Conservation (phyloP, 1,140 invertebrate genomes). For the Ylistrum balloti region DNA sequence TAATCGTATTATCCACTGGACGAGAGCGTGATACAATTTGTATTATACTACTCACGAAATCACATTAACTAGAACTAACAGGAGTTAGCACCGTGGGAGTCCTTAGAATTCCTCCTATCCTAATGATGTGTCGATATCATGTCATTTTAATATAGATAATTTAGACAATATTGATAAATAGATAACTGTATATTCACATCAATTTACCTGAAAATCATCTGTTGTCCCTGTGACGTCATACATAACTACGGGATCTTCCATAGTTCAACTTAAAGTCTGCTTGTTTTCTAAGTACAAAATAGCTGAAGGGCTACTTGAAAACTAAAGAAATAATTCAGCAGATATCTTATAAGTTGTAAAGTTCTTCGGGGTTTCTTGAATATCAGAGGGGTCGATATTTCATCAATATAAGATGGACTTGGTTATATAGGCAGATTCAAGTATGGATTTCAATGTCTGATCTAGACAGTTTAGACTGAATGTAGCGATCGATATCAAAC, state of each 20-base stretch:
- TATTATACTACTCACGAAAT: background rate
- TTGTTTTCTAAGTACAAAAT: background rate
- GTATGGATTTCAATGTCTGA: background rate
- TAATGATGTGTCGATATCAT: too few species aligned
- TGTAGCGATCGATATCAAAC: background rate
- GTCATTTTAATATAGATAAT: too few species aligned
- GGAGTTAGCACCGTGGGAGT: background rate
- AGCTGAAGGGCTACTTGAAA: background rate
- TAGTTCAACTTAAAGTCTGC: background rate
- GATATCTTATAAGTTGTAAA: background rate
- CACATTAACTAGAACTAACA: background rate
- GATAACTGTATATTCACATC: background rate
- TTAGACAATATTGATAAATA: too few species aligned
- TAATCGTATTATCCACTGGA: background rate
- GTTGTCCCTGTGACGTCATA: constrained; percentile 8
- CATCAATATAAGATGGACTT: background rate
- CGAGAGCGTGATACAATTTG: background rate
- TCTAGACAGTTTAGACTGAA: background rate
- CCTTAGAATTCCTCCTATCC: background rate
- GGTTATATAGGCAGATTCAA: background rate
- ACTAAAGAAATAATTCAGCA: background rate
- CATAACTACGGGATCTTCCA: constrained; percentile 8
- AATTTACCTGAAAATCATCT: constrained; percentile 20
- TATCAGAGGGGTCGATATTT: background rate
- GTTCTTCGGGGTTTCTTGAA: background rate